phyloP scores from a whole-genome alignment of 1,140 invertebrate species.

The Drosophila funebris region DNA sequence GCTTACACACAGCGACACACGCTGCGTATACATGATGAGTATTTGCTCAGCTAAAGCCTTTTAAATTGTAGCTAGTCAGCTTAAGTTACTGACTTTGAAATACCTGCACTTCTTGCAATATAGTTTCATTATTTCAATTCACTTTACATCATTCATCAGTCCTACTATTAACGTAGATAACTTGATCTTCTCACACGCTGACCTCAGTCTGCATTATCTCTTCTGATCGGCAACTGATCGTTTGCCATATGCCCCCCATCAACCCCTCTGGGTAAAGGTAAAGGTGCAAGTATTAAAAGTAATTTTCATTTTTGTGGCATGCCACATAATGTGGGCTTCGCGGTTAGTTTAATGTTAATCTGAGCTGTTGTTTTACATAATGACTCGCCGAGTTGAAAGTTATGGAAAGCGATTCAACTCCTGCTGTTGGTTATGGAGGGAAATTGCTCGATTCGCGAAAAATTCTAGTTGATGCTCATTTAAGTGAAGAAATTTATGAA shows the following conservation, averaged over 20 bases:
- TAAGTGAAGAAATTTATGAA: neutral
- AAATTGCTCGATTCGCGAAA: neutral
- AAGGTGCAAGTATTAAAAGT: constrained; percentile 3
- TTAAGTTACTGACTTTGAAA: neutral
- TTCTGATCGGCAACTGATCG: neutral
- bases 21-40: constrained; percentile 52
- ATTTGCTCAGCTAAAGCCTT: constrained; percentile 19
- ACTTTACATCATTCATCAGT: neutral
- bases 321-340: neutral
- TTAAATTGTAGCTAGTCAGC: neutral
- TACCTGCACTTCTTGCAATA: neutral
- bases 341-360: constrained; percentile 58
- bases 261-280: neutral
- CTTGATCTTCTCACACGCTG: too few species aligned
- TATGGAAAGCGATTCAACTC: constrained; percentile 8
- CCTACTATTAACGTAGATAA: neutral
- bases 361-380: constrained; percentile 62
- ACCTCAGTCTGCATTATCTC: neutral
- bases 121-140: neutral
- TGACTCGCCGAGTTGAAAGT: constrained; percentile 26
- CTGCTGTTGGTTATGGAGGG: neutral
- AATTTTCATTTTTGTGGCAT: constrained; percentile 19
- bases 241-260: neutral
- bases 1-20: constrained; percentile 52
- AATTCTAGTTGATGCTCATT: neutral